phyloP scores from a whole-genome alignment of 92 coral and sea anemone species.

The Pocillopora grandis region DNA sequence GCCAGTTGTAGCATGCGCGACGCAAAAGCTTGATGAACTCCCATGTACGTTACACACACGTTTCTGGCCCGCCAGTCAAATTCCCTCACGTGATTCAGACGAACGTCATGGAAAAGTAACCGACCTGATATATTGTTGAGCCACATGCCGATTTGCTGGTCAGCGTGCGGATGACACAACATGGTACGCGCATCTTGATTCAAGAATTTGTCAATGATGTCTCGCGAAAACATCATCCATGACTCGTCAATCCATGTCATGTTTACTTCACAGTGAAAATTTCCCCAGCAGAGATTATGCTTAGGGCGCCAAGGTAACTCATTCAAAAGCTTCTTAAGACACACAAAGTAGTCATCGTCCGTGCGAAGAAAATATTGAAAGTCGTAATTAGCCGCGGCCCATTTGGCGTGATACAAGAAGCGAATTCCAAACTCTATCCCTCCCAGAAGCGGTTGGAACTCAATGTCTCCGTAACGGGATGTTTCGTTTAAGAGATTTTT shows the following conservation, averaged over 20 bases:
- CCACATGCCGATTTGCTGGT: slow-evolving; percentile 75
- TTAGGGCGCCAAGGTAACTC: slow-evolving; percentile 62
- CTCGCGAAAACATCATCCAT: slow-evolving; percentile 59
- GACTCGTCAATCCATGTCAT: slow-evolving; percentile 61
- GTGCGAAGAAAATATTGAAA: slow-evolving; percentile 54
- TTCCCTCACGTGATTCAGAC: slow-evolving; percentile 38
- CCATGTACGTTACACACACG: slow-evolving; percentile 41
- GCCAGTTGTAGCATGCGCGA: slow-evolving; percentile 40
- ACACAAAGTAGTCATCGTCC: slow-evolving; percentile 70
- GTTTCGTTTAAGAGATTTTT: slow-evolving; percentile 31
- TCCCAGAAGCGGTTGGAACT: slow-evolving; percentile 56
- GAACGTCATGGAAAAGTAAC: slow-evolving; percentile 43
- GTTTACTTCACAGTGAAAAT: slow-evolving; percentile 48
- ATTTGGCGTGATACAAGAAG: slow-evolving; percentile 53
- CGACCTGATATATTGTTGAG: slow-evolving; percentile 54
- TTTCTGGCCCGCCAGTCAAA: slow-evolving; percentile 35
- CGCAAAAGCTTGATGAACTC: slow-evolving; percentile 51
- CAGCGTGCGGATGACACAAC: slow-evolving; percentile 74
- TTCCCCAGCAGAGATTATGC: slow-evolving; percentile 59
- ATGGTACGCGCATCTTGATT: slow-evolving; percentile 54
- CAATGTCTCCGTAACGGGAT: slow-evolving; percentile 46
- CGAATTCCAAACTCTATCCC: slow-evolving; percentile 70
- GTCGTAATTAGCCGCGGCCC: slow-evolving; percentile 48
- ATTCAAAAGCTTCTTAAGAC: slow-evolving; percentile 46
- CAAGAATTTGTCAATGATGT: slow-evolving; percentile 47